Evolutionary conservation across 2,797 vertebrate genomes (phyloP).

Genomic region (Cyprinodon diabolis): DNA sequence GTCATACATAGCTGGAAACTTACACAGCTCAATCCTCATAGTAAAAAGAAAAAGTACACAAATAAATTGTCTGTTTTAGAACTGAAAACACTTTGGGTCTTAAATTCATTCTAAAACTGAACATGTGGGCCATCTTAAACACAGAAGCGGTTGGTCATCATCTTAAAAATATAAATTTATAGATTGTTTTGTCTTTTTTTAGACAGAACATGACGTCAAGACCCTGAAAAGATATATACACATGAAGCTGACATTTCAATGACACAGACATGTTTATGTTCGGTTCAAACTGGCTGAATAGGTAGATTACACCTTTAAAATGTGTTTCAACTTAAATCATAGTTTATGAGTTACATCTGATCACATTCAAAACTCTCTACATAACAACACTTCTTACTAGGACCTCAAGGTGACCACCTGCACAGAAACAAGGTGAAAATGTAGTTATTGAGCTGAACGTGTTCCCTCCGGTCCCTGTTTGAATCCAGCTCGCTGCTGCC

Average conservation of each 20-base stretch:
- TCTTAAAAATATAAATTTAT: neutral
- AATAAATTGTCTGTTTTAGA: conserved; percentile 20
- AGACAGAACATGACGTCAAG: neutral
- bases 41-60: conserved; percentile 35
- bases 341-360: conserved; percentile 10
- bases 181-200: neutral
- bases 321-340: neutral
- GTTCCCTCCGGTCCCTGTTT: neutral
- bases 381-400: conserved; percentile 9
- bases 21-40: neutral
- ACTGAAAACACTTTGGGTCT: conserved; percentile 24
- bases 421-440: conserved; percentile 9
- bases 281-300: neutral
- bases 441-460: conserved; percentile 10
- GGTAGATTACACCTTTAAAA: conserved; percentile 6
- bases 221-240: neutral
- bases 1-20: neutral
- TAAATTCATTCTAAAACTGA: conserved; percentile 24
- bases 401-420: conserved; percentile 16
- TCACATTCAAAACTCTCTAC: conserved; percentile 10
- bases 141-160: conserved; percentile 10
- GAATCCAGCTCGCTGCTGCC: conserved; percentile 12
- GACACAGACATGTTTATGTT: neutral
- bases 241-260: neutral
- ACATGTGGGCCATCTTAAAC: neutral